Evolutionary conservation across 2,888 invertebrate genomes (phyloP).

Genomic region (Hyles lineata): DNA sequence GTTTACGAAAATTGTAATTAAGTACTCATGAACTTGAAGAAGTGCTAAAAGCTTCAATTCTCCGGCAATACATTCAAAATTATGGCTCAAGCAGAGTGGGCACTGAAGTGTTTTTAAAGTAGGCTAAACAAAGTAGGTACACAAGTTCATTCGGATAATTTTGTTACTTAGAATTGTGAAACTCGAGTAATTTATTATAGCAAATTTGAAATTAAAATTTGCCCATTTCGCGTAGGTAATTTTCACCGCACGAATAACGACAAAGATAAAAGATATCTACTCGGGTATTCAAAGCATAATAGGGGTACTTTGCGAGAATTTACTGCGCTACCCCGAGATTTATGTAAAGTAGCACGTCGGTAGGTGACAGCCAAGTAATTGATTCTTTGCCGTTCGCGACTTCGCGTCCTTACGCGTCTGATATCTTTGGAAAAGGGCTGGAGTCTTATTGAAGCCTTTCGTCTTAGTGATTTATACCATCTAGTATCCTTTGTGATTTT

Average conservation of each 20-base stretch:
- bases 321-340: conserved; percentile 56
- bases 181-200: conserved; percentile 28
- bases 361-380: conserved; percentile 58
- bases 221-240: conserved; percentile 25
- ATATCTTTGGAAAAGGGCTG: not conserved
- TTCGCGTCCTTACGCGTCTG: conserved; percentile 13
- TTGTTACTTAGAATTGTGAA: conserved; percentile 21
- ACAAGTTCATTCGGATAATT: conserved; percentile 22
- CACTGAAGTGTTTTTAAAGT: conserved; percentile 12
- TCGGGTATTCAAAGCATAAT: conserved; percentile 40
- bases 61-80: conserved; percentile 14
- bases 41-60: conserved; percentile 32
- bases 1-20: conserved; percentile 4
- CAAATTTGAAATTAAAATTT: conserved; percentile 33
- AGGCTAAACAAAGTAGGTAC: conserved; percentile 15
- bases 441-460: not conserved
- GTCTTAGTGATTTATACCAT: not conserved
- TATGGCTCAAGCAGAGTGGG: not conserved
- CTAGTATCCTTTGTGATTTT: too few species aligned
- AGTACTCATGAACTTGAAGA: conserved; percentile 1
- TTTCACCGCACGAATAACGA: conserved; percentile 36
- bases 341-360: conserved; percentile 49
- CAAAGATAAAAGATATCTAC: conserved; percentile 42
- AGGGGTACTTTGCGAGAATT: conserved; percentile 50
- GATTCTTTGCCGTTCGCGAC: conserved; percentile 50